These are phyloP conservation scores for Lomographa bimaculata DNA, from an alignment of 2,888 invertebrate genomes.

Conservation along the genomic window DNA sequence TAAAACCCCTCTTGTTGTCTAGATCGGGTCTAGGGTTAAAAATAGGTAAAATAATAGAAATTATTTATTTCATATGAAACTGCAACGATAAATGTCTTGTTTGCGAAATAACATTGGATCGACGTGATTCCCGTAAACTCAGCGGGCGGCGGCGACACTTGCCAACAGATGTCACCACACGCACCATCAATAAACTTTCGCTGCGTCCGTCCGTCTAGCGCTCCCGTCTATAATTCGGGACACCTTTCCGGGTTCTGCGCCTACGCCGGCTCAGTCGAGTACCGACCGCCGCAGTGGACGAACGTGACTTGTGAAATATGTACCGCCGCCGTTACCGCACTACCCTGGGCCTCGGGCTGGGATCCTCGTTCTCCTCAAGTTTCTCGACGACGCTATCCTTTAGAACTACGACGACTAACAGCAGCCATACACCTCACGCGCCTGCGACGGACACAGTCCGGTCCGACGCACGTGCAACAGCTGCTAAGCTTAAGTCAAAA, in stretches of 20 bases:
- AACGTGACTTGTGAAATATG: conserved; percentile 50
- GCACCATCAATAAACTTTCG: conserved; percentile 23
- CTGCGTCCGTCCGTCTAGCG: conserved; percentile 54
- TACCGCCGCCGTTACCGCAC: conserved; percentile 78
- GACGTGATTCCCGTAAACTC: no score
- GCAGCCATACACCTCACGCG: conserved; percentile 22
- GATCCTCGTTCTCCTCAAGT: conserved; percentile 70
- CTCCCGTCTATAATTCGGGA: conserved; percentile 70
- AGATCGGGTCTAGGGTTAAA: no score
- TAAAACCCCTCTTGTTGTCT: no score
- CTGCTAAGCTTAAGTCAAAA: conserved; percentile 77
- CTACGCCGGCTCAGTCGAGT: conserved; percentile 64
- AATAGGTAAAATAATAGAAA: no score
- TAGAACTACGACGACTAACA: conserved; percentile 58
- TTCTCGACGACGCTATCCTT: conserved; percentile 71
- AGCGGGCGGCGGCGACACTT: no score
- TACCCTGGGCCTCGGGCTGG: conserved; percentile 72
- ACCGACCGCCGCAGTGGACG: conserved; percentile 51
- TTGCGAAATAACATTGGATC: no score
- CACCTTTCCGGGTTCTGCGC: conserved; percentile 70
- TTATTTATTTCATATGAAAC: no score
- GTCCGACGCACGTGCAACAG: conserved; percentile 74
- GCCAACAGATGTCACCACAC: conserved; percentile 29
- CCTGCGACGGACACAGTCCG: conserved; percentile 58
- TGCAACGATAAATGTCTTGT: no score